These are phyloP conservation scores for Muricea muricata DNA, from an alignment of 92 coral and sea anemone species.

Conservation along the genomic window DNA sequence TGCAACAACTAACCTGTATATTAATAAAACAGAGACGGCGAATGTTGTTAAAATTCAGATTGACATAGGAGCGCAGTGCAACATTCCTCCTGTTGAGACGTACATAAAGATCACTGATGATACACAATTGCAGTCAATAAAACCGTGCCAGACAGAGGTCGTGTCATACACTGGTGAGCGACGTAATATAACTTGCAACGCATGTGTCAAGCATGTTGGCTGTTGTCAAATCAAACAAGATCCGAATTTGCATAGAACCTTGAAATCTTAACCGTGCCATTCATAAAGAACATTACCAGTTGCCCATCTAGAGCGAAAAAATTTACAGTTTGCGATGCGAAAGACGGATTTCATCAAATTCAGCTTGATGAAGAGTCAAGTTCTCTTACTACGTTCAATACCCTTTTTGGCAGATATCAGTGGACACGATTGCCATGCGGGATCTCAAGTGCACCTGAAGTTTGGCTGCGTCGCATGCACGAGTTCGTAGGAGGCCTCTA, in stretches of 20 bases:
- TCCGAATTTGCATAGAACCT: conserved; percentile 21
- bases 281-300: conserved; percentile 1
- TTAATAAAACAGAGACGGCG: background rate
- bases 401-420: conserved; percentile 50
- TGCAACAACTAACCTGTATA: conserved; percentile 20
- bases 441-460: conserved; percentile 16
- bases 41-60: conserved; percentile 7
- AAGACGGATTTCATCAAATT: conserved; percentile 49
- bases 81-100: conserved; percentile 34
- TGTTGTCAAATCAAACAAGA: conserved; percentile 20
- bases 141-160: conserved; percentile 42
- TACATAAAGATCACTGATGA: conserved; percentile 46
- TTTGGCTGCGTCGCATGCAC: conserved; percentile 35
- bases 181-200: conserved; percentile 51
- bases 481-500: conserved; percentile 19
- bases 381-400: conserved; percentile 53
- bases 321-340: conserved; percentile 13
- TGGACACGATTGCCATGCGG: conserved; percentile 35
- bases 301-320: conserved; percentile 23
- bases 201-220: conserved; percentile 32
- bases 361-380: conserved; percentile 56
- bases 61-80: conserved; percentile 46
- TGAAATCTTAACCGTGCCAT: conserved; percentile 18
- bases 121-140: conserved; percentile 3
- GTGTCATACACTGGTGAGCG: conserved; percentile 62